Evolutionary conservation across 1,140 invertebrate genomes (phyloP), one percentile per base, ranked within the genome.

Genomic region (Psix sp.): DNA sequence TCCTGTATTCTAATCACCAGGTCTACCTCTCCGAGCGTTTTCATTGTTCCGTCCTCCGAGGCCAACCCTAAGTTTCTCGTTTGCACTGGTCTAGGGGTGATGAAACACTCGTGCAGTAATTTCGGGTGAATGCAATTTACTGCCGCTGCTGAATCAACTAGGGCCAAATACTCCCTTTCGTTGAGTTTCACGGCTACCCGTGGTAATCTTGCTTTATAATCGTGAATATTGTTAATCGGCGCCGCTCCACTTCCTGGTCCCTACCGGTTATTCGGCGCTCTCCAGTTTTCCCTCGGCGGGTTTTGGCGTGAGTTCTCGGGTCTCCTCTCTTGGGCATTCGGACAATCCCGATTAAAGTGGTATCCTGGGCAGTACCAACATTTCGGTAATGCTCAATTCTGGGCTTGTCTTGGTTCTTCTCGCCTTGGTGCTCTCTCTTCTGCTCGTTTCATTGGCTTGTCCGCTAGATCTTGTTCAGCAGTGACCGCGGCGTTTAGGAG

Each of bases 321-420:
- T 9, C 21, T 24, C n/a, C n/a, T 38, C n/a, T n/a, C n/a, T n/a
- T n/a, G n/a, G 10, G 9, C 10, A 11, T 35, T 33, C 14, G 59
- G 65, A 24, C 75, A 77, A 6, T 77, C 66, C 15, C 45, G 17
- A 17, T 77, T 51, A 11, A 57, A 57, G 45, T 77, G 75, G 1
- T 26, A 14, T 11, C 36, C 70, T 0, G 71, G 71, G 16, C 71
- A 77, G 36, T 63, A 35, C 62, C 70, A 73, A 45, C 68, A 76
- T n/a, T 51, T 33, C 6, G 24, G 48, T 16, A 24, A 9, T 4
- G 36, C 3, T 17, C 16, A 3, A 14, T 38, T 14, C 10, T 4
- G 29, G 3, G 11, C 10, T 9, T 15, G 9, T 17, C 14, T 9
- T 9, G 36, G 5, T 38, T 38, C 14, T 38, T 38, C 36, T 38